Evolutionary conservation across 2,113 vertebrate genomes (phyloP).

Genomic region (Carassius carassius): DNA sequence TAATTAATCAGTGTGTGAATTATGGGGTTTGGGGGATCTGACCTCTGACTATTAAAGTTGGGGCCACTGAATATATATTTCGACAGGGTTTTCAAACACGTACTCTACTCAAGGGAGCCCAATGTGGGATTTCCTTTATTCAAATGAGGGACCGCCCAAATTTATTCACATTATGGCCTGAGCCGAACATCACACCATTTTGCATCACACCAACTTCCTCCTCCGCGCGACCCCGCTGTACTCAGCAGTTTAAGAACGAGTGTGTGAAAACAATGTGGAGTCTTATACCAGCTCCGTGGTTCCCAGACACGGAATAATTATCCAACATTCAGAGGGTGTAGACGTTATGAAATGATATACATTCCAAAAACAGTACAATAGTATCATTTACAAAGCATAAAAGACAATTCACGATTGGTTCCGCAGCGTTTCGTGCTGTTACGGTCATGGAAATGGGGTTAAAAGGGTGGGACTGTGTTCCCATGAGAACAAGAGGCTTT

Average conservation of each 20-base stretch:
- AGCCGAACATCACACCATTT: constrained; percentile 42
- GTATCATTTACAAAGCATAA: constrained; percentile 37
- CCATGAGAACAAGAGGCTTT: constrained; percentile 31
- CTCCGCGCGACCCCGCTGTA: constrained; percentile 26
- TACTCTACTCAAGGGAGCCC: background rate
- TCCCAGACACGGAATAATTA: constrained; percentile 53
- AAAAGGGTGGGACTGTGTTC: background rate
- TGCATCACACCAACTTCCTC: constrained; percentile 33
- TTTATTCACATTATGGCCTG: constrained; percentile 43
- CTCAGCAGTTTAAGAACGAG: constrained; percentile 43
- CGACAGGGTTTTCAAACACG: background rate
- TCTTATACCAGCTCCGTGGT: constrained; percentile 47
- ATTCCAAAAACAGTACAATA: constrained; percentile 50
- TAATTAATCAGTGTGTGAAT: background rate
- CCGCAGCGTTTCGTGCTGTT: constrained; percentile 5
- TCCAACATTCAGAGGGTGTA: constrained; percentile 59
- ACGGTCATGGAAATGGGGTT: constrained; percentile 24
- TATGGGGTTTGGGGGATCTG: background rate
- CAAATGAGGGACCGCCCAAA: constrained; percentile 1
- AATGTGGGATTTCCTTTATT: constrained; percentile 18
- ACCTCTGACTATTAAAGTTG: background rate
- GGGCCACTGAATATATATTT: background rate
- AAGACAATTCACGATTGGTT: constrained; percentile 25
- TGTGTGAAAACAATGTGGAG: constrained; percentile 54
- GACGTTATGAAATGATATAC: constrained; percentile 35